phyloP scores from a whole-genome alignment of 2,888 invertebrate genomes.

The Drosophila buzzatii region DNA sequence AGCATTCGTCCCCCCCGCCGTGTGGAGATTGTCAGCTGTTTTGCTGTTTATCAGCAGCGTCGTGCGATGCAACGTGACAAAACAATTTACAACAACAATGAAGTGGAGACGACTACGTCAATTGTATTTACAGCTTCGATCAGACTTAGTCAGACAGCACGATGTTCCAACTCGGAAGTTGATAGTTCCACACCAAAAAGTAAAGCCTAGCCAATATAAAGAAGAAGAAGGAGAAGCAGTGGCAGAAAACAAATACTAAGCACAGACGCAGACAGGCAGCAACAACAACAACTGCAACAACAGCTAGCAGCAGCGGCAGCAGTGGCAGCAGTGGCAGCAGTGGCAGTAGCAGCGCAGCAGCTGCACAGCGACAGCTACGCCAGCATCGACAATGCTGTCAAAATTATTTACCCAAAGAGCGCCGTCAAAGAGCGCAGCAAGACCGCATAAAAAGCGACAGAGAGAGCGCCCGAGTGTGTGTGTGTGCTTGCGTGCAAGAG shows the following conservation, averaged over 20 bases:
- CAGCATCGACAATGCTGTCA: slow-evolving; percentile 30
- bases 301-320: slow-evolving; percentile 10
- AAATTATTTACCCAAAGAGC: slow-evolving; percentile 37
- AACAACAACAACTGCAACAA: slow-evolving; percentile 26
- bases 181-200: slow-evolving; percentile 1
- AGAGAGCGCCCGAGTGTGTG: not conserved
- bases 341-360: slow-evolving; percentile 7
- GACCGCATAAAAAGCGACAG: slow-evolving; percentile 9
- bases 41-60: slow-evolving; percentile 38
- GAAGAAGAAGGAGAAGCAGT: slow-evolving; percentile 3
- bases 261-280: slow-evolving; percentile 35
- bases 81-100: slow-evolving; percentile 12
- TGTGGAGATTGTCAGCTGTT: slow-evolving; percentile 51
- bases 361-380: slow-evolving; percentile 5
- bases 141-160: slow-evolving; percentile 30
- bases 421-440: slow-evolving; percentile 33
- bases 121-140: slow-evolving; percentile 35
- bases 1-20: not conserved
- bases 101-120: not conserved
- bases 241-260: slow-evolving; percentile 20
- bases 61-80: slow-evolving; percentile 29
- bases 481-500: slow-evolving; percentile 17
- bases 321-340: not conserved
- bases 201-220: not conserved
- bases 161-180: slow-evolving; percentile 51